Base-by-base conservation (phyloP, 2,888 invertebrate genomes). In the Caenorhabditis wallacei region DNA sequence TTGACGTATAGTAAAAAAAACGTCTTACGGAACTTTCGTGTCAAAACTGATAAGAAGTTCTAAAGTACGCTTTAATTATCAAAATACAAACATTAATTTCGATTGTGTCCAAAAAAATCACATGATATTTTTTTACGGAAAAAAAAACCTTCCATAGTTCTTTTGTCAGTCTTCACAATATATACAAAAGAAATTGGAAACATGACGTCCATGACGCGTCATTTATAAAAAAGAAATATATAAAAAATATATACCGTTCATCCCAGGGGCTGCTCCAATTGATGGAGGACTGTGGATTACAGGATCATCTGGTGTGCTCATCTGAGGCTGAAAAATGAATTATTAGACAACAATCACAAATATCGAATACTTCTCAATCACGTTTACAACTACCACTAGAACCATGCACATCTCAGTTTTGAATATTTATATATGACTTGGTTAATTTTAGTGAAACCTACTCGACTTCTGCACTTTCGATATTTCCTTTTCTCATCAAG, bases 241-340 rank as follows among this genome's bases (percentile, higher is more conserved):
- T 4, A 2, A 53, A 53, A 53, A 53, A 22, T 5, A 40, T 57
- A 24, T 30, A 74, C 81, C 72, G 51, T 79, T 78, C 80, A 79
- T 72, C 16, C 84, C 84, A 40, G 72, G 80, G 30, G 80, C 59
- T 2, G 84, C 75, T 26, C 88, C 82, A 26, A 89, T 79, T 2
- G 89, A 87, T 4, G 89, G 88, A 43, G 90, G 89, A 53, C 88
- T 89, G 81, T 90, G 89, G 57, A 90, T 90, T 43, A 90, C 89
- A 4, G 90, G 90, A 81, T 90, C 90, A 75, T 90, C 89, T 1
- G 90, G 90, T 22, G 89, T 90, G 85, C 84, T 88, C 88, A 89
- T 88, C 76, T 88, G 89, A 57, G 89, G 89, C 88, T 89, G 87
- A 79, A 89, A 88, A 40, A 24, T 11, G 63, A 35, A 61, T 61